phyloP scores from a whole-genome alignment of 2,888 invertebrate genomes.

The Tetranychus piercei region DNA sequence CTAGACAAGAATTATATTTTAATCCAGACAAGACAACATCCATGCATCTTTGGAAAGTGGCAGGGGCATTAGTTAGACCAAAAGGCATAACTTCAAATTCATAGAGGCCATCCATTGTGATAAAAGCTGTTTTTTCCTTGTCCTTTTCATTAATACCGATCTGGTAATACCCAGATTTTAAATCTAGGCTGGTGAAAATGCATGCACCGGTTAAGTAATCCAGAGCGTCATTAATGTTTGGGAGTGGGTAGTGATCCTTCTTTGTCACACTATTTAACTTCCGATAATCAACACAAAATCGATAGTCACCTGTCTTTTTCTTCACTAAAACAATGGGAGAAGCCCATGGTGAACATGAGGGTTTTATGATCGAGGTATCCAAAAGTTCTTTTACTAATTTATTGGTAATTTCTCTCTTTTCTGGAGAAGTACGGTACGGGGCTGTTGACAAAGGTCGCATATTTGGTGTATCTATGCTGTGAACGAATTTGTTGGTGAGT shows the following conservation, averaged over 20 bases:
- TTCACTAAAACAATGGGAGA: background rate
- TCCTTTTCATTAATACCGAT: slow-evolving; percentile 24
- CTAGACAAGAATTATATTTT: slow-evolving; percentile 23
- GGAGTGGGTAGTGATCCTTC: slow-evolving; percentile 27
- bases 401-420: background rate
- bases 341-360: background rate
- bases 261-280: background rate
- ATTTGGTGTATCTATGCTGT: background rate
- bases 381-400: background rate
- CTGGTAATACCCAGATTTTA: slow-evolving; percentile 28
- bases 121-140: slow-evolving; percentile 27
- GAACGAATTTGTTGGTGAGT: background rate
- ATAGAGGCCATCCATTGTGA: slow-evolving; percentile 23
- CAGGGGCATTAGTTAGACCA: slow-evolving; percentile 24
- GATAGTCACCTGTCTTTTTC: slow-evolving; percentile 2
- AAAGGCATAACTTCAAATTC: slow-evolving; percentile 26
- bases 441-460: background rate
- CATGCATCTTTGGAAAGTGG: slow-evolving; percentile 27
- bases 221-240: slow-evolving; percentile 24
- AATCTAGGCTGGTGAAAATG: slow-evolving; percentile 23
- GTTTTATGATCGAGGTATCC: background rate
- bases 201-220: slow-evolving; percentile 22
- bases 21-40: slow-evolving; percentile 24
- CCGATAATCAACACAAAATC: background rate
- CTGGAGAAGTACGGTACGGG: background rate